Evolutionary conservation across 1,140 invertebrate species (phyloP).

Genomic region (Pemphigus obesinymphae): DNA sequence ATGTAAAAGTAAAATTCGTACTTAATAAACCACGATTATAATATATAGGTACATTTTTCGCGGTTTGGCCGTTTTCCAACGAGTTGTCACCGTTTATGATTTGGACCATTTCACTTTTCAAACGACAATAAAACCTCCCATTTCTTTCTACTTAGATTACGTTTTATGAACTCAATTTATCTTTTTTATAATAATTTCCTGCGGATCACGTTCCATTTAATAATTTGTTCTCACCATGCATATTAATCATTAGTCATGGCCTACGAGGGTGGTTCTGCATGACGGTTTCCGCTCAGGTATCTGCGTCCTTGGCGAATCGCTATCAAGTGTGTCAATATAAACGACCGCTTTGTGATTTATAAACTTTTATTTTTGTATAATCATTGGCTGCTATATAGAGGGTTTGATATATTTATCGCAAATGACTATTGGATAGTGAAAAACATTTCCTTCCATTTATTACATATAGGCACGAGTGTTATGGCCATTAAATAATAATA

Average conservation of each 20-base stretch:
- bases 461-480: background rate
- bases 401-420: background rate
- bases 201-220: conserved; percentile 24
- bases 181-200: conserved; percentile 27
- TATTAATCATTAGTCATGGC: conserved; percentile 18
- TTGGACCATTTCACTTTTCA: conserved; percentile 25
- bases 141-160: conserved; percentile 15
- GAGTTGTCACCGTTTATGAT: conserved; percentile 31
- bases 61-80: conserved; percentile 14
- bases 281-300: conserved; percentile 14
- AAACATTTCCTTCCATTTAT: background rate
- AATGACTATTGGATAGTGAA: background rate
- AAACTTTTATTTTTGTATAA: background rate
- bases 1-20: background rate
- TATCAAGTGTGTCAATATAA: conserved; percentile 23
- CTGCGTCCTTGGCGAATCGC: conserved; percentile 19
- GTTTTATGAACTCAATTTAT: conserved; percentile 24
- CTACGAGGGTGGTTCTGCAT: conserved; percentile 30
- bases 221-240: conserved; percentile 16
- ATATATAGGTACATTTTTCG: background rate
- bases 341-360: background rate
- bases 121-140: conserved; percentile 5
- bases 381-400: background rate
- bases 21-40: background rate
- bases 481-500: background rate